A percentile compares a stretch with the other conserved stretches of the same genome.
phyloP scores from a whole-genome alignment of 2,797 vertebrate genomes.

The Rhabdomys pumilio region DNA sequence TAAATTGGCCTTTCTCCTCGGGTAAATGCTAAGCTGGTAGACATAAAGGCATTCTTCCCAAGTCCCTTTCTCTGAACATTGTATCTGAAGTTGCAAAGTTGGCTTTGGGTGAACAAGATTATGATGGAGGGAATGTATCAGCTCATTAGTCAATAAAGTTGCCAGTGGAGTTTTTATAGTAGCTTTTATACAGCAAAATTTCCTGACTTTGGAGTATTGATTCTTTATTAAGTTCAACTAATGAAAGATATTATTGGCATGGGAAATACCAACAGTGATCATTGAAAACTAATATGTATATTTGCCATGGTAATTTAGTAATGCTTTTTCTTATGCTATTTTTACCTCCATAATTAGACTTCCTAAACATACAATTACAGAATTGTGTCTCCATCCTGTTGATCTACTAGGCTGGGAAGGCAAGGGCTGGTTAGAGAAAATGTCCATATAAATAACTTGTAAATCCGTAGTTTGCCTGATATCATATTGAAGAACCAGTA shows the following conservation, averaged over 20 bases:
- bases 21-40: conserved; percentile 17
- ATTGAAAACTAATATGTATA: background rate
- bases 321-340: conserved; percentile 5
- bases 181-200: conserved; percentile 11
- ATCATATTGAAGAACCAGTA: conserved; percentile 27
- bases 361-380: background rate
- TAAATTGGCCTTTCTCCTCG: background rate
- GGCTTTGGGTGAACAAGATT: background rate
- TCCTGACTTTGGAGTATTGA: background rate
- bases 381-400: background rate
- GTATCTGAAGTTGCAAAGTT: background rate
- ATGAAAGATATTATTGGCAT: background rate
- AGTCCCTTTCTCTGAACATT: background rate
- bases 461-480: conserved; percentile 22
- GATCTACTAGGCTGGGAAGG: background rate
- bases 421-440: background rate
- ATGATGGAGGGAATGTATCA: background rate
- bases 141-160: background rate
- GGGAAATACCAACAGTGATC: background rate
- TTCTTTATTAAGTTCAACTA: background rate
- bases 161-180: background rate
- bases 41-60: background rate
- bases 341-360: background rate
- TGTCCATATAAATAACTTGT: conserved; percentile 27
- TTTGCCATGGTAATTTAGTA: background rate